Evolutionary conservation across 1,140 invertebrate genomes (phyloP), one percentile per base, ranked within the genome.

Genomic region (Oscheius sp.): DNA sequence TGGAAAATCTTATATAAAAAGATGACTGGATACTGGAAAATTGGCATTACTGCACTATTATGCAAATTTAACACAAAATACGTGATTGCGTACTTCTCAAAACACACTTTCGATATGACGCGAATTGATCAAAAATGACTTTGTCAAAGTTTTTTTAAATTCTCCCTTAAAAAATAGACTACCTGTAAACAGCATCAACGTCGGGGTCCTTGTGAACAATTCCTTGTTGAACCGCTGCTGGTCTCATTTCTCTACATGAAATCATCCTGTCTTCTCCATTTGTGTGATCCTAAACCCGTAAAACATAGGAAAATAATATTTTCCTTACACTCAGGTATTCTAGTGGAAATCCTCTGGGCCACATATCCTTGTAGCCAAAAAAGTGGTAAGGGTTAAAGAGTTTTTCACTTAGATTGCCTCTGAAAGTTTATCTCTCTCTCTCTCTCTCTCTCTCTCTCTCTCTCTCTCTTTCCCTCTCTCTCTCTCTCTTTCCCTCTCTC

Each of bases 151-250:
- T 42, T 42, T 42, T 42, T n/a, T 10, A 42, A n/a, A n/a, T 10
- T 42, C 10, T 10, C n/a, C n/a, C n/a, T n/a, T 42, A 42, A 42
- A 10, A 42, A 42, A 42, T 42, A 42, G 10, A 42, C 49, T 13
- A 68, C 58, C 84, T 49, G 73, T 75, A 85, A 49, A 85, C 78
- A 3, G 84, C 84, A 70, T 85, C 84, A 4, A 85, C 77, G 71
- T 85, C 84, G 15, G 84, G 84, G 65, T 85, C 84, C 2, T 83
- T 80, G 61, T 83, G 79, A 10, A 84, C 84, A 1, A 85, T 36
- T 4, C 84, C 81, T 67, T 85, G 84, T 69, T 84, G 82, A 35
- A 85, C 81, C 4, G 74, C 28, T 13, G 68, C 20, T 23, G 32
- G 18, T 31, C 62, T 36, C 59, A 70, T 59, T 28, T 68, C 32